A percentile compares a stretch with the other conserved stretches of the same genome.
phyloP scores from a whole-genome alignment of 1,140 invertebrate species.

The Samia ricini region DNA sequence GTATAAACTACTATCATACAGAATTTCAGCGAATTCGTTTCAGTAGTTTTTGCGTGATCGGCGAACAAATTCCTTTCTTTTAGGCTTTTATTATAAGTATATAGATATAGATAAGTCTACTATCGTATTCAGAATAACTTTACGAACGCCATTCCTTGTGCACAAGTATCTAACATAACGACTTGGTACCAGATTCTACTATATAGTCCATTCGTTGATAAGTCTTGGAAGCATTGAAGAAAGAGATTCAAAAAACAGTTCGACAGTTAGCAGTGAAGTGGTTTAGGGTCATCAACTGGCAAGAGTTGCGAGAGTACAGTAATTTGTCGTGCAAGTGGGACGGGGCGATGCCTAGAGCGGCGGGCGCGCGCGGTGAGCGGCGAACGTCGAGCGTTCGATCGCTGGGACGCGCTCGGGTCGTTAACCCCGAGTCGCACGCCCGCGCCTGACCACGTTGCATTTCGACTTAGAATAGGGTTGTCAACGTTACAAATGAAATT shows the following conservation, averaged over 20 bases:
- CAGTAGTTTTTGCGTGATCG: too few relatives aligned
- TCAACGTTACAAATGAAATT: not conserved
- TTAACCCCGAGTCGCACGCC: conserved; percentile 53
- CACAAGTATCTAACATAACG: too few relatives aligned
- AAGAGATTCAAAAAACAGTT: not conserved
- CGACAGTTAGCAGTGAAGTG: not conserved
- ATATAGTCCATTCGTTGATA: too few relatives aligned
- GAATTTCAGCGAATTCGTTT: too few relatives aligned
- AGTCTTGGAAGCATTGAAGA: too few relatives aligned
- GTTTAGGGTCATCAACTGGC: not conserved
- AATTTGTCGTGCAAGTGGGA: conserved; percentile 50
- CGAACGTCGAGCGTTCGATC: conserved; percentile 49
- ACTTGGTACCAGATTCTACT: too few relatives aligned
- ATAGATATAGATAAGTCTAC: too few relatives aligned
- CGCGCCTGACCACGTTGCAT: conserved; percentile 28
- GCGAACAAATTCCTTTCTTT: too few relatives aligned
- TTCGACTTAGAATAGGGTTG: not conserved
- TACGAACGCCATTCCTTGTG: too few relatives aligned
- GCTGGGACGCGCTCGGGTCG: conserved; percentile 64
- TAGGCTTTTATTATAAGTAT: too few relatives aligned
- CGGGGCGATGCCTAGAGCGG: conserved; percentile 16
- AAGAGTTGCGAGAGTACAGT: conserved; percentile 22
- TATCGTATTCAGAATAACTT: too few relatives aligned
- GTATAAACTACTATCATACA: too few relatives aligned
- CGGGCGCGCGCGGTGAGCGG: conserved; percentile 17